These are phyloP conservation scores for Drosophila neonasuta DNA, from an alignment of 2,888 invertebrate species.

Conservation along the genomic window DNA sequence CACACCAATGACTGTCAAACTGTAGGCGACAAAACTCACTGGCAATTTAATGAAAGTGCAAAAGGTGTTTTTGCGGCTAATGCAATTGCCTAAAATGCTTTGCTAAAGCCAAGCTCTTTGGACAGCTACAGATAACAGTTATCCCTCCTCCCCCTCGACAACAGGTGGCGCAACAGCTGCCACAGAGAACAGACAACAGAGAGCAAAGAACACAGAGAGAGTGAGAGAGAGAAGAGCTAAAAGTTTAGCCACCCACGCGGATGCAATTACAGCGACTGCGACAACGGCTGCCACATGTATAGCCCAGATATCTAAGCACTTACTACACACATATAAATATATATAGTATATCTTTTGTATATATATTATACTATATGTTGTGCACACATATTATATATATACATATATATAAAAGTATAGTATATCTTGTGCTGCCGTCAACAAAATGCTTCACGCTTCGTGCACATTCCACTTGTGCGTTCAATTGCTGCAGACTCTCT, in stretches of 20 bases:
- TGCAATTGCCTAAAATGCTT: constrained; percentile 17
- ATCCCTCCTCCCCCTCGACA: not conserved
- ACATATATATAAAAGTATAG: not conserved
- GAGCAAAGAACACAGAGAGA: not conserved
- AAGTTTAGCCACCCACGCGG: constrained; percentile 10
- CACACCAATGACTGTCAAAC: constrained; percentile 18
- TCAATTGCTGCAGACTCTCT: constrained; percentile 55
- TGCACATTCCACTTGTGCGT: constrained; percentile 67
- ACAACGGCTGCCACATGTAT: constrained; percentile 7
- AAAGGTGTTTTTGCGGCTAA: constrained; percentile 7
- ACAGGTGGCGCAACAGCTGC: constrained; percentile 26
- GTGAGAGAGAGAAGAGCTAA: not conserved
- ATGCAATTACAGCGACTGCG: constrained; percentile 20
- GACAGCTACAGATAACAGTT: constrained; percentile 8
- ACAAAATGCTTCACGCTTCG: constrained; percentile 60
- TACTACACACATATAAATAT: constrained; percentile 1
- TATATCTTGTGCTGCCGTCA: constrained; percentile 28
- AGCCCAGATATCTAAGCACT: constrained; percentile 1
- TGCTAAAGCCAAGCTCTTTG: constrained; percentile 2
- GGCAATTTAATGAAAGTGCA: constrained; percentile 8
- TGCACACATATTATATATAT: not conserved
- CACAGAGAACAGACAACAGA: not conserved
- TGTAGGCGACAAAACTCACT: constrained; percentile 5
- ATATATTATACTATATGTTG: constrained; percentile 6
- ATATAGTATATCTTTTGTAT: not conserved